Conservation (phyloP, 2,797 vertebrate genomes). For the Chiroxiphia lanceolata region DNA sequence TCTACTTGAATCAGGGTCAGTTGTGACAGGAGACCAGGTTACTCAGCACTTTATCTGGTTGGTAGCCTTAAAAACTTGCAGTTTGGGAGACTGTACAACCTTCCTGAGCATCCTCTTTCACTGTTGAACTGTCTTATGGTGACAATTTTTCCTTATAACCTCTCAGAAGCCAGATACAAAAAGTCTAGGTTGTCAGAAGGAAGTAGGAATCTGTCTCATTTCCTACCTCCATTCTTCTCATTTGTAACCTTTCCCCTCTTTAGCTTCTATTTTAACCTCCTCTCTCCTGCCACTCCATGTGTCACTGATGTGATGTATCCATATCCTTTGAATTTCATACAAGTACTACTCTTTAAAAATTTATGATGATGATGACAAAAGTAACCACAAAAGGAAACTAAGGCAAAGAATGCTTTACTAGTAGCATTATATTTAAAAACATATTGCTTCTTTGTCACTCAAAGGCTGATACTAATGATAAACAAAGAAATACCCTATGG, state of each 20-base stretch:
- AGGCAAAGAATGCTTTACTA: not conserved
- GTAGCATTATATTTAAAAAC: not conserved
- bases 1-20: not conserved
- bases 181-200: not conserved
- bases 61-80: not conserved
- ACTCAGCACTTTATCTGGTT: not conserved
- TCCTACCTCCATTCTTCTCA: not conserved
- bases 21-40: not conserved
- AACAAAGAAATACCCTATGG: fast-evolving
- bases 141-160: not conserved
- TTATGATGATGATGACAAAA: not conserved
- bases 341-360: not conserved
- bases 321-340: not conserved
- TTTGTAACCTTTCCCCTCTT: not conserved
- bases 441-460: not conserved
- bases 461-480: not conserved
- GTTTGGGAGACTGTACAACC: not conserved
- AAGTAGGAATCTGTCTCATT: not conserved
- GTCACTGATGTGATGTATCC: not conserved
- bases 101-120: not conserved
- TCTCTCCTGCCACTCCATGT: not conserved
- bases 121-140: not conserved
- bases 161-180: not conserved
- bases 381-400: not conserved
- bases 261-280: not conserved